Evolutionary conservation across 2,113 vertebrate species (phyloP), one percentile per base, ranked within the genome.

Genomic region (Indri indri): DNA sequence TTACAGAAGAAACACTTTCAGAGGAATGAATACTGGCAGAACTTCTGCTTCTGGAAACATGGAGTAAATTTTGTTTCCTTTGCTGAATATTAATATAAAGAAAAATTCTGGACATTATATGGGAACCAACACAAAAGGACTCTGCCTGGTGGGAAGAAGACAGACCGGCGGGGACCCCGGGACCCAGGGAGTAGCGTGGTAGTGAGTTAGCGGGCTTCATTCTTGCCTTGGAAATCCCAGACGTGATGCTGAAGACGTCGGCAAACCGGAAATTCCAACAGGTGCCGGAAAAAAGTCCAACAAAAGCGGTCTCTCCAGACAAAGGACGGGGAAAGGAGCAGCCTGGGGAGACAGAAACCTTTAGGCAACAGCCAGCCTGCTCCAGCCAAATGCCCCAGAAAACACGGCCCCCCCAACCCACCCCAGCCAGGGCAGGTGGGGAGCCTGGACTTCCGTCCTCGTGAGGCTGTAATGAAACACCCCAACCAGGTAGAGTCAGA

Each of bases 181-280:
- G 14, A 25, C 5, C 5, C 16, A 13, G 18, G 65, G 23, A 9
- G 5, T 2, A 0, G 54, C 30, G 0, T 1, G 0, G 7, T 4
- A 8, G 5, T 52, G n/a, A 42, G 0, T 5, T 45, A 17, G 5
- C 18, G 12, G 59, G 5, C 30, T 37, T 27, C 32, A 22, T 14
- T 5, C 25, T 20, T 40, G 11, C 7, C 12, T 23, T 16, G 2
- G 20, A 13, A 8, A 12, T 32, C 27, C 13, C 40, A 7, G 54
- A 57, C 6, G 4, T 52, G 17, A 7, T 20, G 52, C 61, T 9
- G 1, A 76, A 61, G 65, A 37, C 34, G 13, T n/a, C 34, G 13
- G 68, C 13, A 34, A 20, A 18, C 14, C 42, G 34, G 47, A 82
- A 27, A 47, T 27, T 14, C 8, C n/a, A 52, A 8, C 18, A 20